Percentiles rank a stretch among this genome's conserved stretches.
Conservation (phyloP, 2,888 invertebrate species). For the Phlogophora meticulosa region DNA sequence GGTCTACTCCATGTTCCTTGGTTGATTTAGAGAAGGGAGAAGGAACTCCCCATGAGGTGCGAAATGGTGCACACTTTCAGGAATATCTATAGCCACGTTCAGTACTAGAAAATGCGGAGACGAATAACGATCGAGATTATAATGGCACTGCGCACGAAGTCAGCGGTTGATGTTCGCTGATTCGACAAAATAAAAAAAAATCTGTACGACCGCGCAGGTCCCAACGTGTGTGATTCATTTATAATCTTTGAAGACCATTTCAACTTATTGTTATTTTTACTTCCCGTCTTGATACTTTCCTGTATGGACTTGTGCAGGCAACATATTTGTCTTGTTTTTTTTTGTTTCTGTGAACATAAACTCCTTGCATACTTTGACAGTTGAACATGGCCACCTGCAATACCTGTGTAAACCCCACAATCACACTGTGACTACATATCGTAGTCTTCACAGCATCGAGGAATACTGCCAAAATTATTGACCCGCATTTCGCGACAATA, state of each 20-base stretch:
- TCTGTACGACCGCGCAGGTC: background rate
- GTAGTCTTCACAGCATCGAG: background rate
- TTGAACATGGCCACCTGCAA: background rate
- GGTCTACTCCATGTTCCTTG: background rate
- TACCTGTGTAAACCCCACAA: background rate
- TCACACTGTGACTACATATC: background rate
- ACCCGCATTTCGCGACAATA: background rate
- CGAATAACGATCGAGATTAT: background rate
- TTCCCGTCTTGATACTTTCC: slow-evolving; percentile 10
- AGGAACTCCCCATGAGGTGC: too few relatives aligned
- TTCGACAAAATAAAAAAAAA: slow-evolving; percentile 17
- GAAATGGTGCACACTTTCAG: background rate
- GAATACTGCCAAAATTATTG: background rate
- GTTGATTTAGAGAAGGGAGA: background rate
- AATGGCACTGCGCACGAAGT: background rate
- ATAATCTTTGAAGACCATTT: slow-evolving; percentile 1
- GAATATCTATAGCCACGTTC: background rate
- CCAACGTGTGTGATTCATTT: slow-evolving; percentile 28
- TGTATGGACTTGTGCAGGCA: slow-evolving; percentile 13
- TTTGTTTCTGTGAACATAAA: slow-evolving; percentile 15
- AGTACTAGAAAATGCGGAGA: slow-evolving; percentile 1
- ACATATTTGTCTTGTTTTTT: too few relatives aligned
- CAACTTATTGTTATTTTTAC: slow-evolving; percentile 20
- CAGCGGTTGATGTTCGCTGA: background rate
- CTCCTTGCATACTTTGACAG: background rate